These are phyloP conservation scores for Drosophila ercepeae DNA, from an alignment of 1,140 invertebrate genomes.

Conservation along the genomic window DNA sequence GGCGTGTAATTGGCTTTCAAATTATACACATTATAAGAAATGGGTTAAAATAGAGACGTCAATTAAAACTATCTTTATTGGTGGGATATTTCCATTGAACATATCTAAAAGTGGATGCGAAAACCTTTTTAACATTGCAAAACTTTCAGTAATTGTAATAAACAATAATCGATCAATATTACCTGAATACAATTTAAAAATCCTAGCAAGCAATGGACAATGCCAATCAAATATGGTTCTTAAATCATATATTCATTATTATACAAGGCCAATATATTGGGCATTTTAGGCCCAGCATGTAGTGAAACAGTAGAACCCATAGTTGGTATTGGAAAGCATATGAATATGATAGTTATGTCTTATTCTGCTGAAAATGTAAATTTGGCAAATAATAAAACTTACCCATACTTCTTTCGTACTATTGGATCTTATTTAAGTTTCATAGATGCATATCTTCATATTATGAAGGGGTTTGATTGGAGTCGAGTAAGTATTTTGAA, in stretches of 20 bases:
- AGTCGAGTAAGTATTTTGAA: constrained; percentile 89
- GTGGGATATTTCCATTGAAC: constrained; percentile 91
- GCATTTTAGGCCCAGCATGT: constrained; percentile 93
- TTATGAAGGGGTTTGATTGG: constrained; percentile 87
- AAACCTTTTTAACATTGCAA: constrained; percentile 87
- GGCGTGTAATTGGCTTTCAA: constrained; percentile 89
- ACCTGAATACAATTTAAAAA: constrained; percentile 86
- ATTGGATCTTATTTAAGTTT: constrained; percentile 92
- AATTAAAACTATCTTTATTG: constrained; percentile 87
- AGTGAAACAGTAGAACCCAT: constrained; percentile 93
- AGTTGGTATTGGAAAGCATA: constrained; percentile 91
- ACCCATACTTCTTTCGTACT: constrained; percentile 93
- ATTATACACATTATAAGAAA: constrained; percentile 84
- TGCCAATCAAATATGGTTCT: constrained; percentile 91
- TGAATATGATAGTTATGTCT: constrained; percentile 90
- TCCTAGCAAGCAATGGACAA: constrained; percentile 88
- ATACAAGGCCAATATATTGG: constrained; percentile 86
- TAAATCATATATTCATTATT: constrained; percentile 91
- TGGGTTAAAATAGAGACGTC: constrained; percentile 86
- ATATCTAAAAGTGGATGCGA: constrained; percentile 85
- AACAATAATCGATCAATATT: constrained; percentile 87
- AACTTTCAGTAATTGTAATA: constrained; percentile 88
- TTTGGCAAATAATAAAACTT: constrained; percentile 88
- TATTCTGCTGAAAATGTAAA: constrained; percentile 92
- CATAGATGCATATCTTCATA: constrained; percentile 69